Evolutionary conservation across 2,888 invertebrate genomes (phyloP).

Genomic region (Prenolepis imparis): DNA sequence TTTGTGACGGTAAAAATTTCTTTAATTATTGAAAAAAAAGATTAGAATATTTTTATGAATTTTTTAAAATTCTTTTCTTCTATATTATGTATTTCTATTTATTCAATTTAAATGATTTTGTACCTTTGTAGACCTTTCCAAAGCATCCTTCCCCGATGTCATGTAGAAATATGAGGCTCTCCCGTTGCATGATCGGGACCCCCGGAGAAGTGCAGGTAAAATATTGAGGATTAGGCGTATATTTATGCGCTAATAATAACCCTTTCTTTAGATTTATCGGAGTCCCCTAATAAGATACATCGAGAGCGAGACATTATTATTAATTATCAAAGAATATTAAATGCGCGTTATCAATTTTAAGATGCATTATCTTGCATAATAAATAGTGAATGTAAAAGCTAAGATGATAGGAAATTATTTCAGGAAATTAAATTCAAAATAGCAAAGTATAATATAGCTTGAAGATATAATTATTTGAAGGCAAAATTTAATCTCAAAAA

Average conservation of each 20-base stretch:
- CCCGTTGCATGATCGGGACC: conserved; percentile 89
- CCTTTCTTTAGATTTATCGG: conserved; percentile 88
- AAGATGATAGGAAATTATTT: background rate
- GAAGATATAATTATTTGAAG: background rate
- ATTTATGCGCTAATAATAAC: conserved; percentile 90
- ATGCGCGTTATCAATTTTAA: background rate
- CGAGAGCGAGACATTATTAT: conserved; percentile 18
- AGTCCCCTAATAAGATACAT: conserved; percentile 87
- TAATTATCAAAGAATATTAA: conserved; percentile 30
- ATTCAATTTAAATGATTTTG: background rate
- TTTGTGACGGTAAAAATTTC: background rate
- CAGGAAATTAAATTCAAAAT: background rate
- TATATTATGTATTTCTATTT: background rate
- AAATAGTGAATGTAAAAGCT: background rate
- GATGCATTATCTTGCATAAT: background rate
- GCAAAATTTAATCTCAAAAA: background rate
- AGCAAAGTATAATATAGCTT: background rate
- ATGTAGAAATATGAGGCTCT: conserved; percentile 90
- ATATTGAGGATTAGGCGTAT: conserved; percentile 93
- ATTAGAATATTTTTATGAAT: background rate
- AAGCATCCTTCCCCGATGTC: conserved; percentile 96
- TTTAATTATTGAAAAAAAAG: conserved; percentile 1
- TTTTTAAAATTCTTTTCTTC: background rate
- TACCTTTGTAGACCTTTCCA: conserved; percentile 96
- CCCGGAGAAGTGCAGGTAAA: conserved; percentile 87